These are phyloP conservation scores for Xiphias gladius DNA, from an alignment of 2,113 vertebrate species.

Conservation along the genomic window DNA sequence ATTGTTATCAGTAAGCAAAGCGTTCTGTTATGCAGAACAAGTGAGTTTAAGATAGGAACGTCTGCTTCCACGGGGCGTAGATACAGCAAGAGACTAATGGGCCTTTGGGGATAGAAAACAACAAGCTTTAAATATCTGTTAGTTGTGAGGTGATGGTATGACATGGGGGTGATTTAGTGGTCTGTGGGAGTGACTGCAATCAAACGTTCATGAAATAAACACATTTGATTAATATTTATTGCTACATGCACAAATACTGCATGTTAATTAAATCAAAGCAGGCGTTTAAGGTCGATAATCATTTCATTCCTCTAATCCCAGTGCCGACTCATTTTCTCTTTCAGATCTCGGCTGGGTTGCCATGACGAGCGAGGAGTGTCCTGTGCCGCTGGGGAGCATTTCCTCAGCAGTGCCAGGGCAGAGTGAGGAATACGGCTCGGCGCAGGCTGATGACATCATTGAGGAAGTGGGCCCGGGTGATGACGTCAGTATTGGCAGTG, in stretches of 20 bases:
- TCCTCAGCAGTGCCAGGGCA: slow-evolving; percentile 80
- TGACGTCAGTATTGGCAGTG: slow-evolving; percentile 85
- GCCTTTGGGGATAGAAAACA: slow-evolving; percentile 31
- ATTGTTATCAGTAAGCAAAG: slow-evolving; percentile 49
- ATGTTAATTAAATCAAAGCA: slow-evolving; percentile 6
- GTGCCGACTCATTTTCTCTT: slow-evolving; percentile 20
- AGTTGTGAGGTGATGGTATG: slow-evolving; percentile 26
- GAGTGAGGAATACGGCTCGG: slow-evolving; percentile 79
- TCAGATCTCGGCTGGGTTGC: slow-evolving; percentile 80
- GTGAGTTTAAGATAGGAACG: slow-evolving; percentile 42
- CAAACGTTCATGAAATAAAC: slow-evolving; percentile 17
- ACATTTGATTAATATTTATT: slow-evolving; percentile 2
- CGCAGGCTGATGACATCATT: slow-evolving; percentile 81
- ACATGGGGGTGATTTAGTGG: neutral
- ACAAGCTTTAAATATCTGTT: slow-evolving; percentile 29
- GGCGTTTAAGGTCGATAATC: neutral
- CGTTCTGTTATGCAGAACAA: slow-evolving; percentile 37
- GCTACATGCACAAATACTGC: neutral
- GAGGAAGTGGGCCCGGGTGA: slow-evolving; percentile 87
- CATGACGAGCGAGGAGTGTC: slow-evolving; percentile 90
- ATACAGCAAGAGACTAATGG: slow-evolving; percentile 31
- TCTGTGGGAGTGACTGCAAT: neutral
- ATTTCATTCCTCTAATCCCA: slow-evolving; percentile 5
- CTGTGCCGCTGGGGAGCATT: slow-evolving; percentile 83
- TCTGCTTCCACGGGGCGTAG: slow-evolving; percentile 6